A percentile compares a stretch with the other conserved stretches of the same genome.
Conservation (phyloP, 2,113 vertebrate species). For the Xenus cinereus region DNA sequence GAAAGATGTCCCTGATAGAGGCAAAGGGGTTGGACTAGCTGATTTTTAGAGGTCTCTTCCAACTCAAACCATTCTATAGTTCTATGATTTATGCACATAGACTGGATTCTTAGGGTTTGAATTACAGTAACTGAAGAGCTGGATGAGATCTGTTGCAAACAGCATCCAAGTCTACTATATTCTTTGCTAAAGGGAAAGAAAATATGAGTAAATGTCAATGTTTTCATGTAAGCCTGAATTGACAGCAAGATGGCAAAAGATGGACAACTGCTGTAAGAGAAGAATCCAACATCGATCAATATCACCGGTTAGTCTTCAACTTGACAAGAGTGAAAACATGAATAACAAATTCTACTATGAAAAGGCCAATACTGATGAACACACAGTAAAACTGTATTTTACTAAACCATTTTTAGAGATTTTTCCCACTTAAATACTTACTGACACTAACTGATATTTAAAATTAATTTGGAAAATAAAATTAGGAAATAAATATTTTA, state of each 20-base stretch:
- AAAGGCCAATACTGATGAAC: not conserved
- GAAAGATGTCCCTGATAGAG: not conserved
- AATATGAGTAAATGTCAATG: not conserved
- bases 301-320: not conserved
- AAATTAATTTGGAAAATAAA: not conserved
- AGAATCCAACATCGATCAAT: not conserved
- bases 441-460: not conserved
- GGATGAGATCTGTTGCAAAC: not conserved
- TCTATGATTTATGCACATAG: not conserved
- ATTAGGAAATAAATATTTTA: not conserved
- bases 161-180: not conserved
- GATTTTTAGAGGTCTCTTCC: not conserved
- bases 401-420: not conserved
- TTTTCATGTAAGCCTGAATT: not conserved
- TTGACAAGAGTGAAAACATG: not conserved
- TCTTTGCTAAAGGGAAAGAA: not conserved
- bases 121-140: not conserved
- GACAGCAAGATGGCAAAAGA: not conserved
- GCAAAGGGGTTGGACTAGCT: not conserved
- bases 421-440: not conserved
- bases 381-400: not conserved
- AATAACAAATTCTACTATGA: not conserved
- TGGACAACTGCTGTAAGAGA: not conserved
- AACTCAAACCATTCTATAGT: not conserved
- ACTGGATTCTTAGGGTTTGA: not conserved